phyloP scores from a whole-genome alignment of 2,113 vertebrate genomes.

The Stigmatopora nigra region DNA sequence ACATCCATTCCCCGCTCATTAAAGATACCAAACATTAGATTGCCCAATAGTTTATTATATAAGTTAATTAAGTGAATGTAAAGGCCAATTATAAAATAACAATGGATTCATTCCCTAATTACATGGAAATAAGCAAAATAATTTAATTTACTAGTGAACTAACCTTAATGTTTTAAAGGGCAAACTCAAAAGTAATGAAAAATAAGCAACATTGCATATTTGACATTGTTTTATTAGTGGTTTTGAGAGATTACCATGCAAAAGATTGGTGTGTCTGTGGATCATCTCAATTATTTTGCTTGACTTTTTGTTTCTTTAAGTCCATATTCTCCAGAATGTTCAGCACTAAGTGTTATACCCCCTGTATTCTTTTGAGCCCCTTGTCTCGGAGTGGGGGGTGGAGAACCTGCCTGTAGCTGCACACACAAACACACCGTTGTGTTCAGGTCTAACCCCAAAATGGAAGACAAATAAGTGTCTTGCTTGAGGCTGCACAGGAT shows the following conservation, averaged over 20 bases:
- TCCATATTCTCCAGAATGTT: neutral
- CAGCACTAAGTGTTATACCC: neutral
- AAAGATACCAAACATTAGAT: neutral
- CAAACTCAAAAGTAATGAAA: conserved; percentile 6
- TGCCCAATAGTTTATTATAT: neutral
- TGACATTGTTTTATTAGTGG: neutral
- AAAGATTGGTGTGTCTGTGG: neutral
- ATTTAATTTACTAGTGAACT: neutral
- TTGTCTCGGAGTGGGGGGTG: neutral
- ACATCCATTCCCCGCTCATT: neutral
- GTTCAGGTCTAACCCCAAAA: too few species aligned
- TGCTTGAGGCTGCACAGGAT: too few species aligned
- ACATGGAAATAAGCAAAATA: neutral
- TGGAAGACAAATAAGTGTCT: too few species aligned
- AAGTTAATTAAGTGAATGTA: neutral
- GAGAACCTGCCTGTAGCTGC: too few species aligned
- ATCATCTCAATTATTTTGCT: conserved; percentile 6
- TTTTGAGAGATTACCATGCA: neutral
- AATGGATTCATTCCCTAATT: neutral
- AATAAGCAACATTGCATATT: conserved; percentile 2
- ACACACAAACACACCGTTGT: too few species aligned
- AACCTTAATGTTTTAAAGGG: neutral
- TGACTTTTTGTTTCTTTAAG: neutral
- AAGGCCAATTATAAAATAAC: neutral
- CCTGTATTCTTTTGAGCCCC: conserved; percentile 18